A percentile compares a stretch with the other conserved stretches of the same genome.
Evolutionary conservation across 2,888 invertebrate species (phyloP).

Genomic region (Cylloceria caligata): DNA sequence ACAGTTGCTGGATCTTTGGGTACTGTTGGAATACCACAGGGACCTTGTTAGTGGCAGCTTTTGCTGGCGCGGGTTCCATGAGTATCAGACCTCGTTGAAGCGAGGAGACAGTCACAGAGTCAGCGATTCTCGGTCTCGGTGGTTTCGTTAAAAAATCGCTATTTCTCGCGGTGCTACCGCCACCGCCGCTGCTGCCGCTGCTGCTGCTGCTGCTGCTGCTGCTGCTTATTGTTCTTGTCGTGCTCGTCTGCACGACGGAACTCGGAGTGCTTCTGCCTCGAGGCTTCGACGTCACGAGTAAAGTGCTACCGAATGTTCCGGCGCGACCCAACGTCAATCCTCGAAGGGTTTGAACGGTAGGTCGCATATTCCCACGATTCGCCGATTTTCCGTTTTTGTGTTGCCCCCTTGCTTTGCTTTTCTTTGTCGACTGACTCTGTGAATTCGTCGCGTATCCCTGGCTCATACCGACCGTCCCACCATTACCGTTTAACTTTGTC

Average conservation of each 20-base stretch:
- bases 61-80: conserved; percentile 81
- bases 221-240: conserved; percentile 53
- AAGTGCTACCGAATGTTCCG: conserved; percentile 67
- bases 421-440: conserved; percentile 76
- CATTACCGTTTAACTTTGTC: conserved; percentile 76
- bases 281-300: conserved; percentile 73
- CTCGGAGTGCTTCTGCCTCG: conserved; percentile 77
- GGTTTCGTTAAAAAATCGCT: conserved; percentile 56
- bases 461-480: conserved; percentile 61
- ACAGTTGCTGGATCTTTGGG: conserved; percentile 91
- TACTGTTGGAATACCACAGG: conserved; percentile 91
- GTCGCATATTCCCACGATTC: conserved; percentile 84
- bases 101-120: conserved; percentile 77
- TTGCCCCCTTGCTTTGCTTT: conserved; percentile 79
- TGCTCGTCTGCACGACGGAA: conserved; percentile 63
- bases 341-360: conserved; percentile 86
- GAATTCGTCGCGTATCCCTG: conserved; percentile 76
- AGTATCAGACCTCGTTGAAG: conserved; percentile 82
- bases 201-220: too few species aligned
- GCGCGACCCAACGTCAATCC: conserved; percentile 84
- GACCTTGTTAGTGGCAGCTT: conserved; percentile 86
- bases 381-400: conserved; percentile 81
- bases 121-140: conserved; percentile 73
- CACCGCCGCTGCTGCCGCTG: too few species aligned
- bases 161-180: conserved; percentile 53